Percentiles rank a stretch among this genome's conserved stretches.
phyloP scores from a whole-genome alignment of 2,113 vertebrate genomes.

The Notothenia coriiceps region DNA sequence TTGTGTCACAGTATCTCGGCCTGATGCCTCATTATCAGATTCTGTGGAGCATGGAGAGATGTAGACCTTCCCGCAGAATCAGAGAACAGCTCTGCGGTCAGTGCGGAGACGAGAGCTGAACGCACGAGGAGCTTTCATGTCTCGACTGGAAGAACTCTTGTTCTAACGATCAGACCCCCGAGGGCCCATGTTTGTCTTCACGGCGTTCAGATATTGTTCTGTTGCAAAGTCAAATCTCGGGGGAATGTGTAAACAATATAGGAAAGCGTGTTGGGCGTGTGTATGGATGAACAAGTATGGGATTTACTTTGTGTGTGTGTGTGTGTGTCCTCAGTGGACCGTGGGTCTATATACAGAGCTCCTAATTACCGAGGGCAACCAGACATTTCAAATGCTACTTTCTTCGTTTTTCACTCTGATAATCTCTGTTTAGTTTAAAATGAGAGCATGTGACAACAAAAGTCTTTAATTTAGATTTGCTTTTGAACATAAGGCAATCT shows the following conservation, averaged over 20 bases:
- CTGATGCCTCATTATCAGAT: conserved; percentile 64
- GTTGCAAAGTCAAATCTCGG: conserved; percentile 73
- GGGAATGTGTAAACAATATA: conserved; percentile 80
- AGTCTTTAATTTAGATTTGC: conserved; percentile 32
- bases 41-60: conserved; percentile 64
- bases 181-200: conserved; percentile 75
- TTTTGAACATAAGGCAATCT: conserved; percentile 34
- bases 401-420: conserved; percentile 58
- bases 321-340: conserved; percentile 68
- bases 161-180: conserved; percentile 80
- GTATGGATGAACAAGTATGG: neutral
- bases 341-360: conserved; percentile 69
- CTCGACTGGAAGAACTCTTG: conserved; percentile 72
- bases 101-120: conserved; percentile 62
- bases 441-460: conserved; percentile 19
- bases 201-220: conserved; percentile 74
- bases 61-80: conserved; percentile 46
- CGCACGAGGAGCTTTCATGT: conserved; percentile 65
- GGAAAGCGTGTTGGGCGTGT: conserved; percentile 53
- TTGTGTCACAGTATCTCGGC: conserved; percentile 33
- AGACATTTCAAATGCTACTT: conserved; percentile 62
- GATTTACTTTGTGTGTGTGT: neutral
- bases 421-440: conserved; percentile 40
- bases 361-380: conserved; percentile 78
- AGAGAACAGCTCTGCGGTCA: conserved; percentile 57